phyloP scores from a whole-genome alignment of 2,888 invertebrate genomes.

The Ditula angustiorana region DNA sequence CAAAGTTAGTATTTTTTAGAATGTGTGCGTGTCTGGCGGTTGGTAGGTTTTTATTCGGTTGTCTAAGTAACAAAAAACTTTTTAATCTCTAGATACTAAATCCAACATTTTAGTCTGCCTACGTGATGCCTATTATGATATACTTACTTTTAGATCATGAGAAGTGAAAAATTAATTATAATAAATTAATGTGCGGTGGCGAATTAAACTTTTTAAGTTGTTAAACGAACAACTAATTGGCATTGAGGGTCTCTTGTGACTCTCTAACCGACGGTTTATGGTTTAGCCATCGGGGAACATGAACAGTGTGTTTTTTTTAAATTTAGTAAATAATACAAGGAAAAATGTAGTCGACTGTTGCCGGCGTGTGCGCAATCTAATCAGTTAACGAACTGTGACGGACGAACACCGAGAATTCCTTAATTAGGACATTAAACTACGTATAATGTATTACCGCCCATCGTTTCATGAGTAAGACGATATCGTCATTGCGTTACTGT shows the following conservation, averaged over 20 bases:
- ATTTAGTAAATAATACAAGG: constrained; percentile 25
- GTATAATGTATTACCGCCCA: constrained; percentile 35
- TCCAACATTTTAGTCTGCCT: too few species aligned
- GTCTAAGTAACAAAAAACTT: too few species aligned
- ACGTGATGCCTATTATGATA: too few species aligned
- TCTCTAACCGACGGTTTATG: constrained; percentile 1
- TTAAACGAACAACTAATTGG: constrained; percentile 17
- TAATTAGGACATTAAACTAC: constrained; percentile 59
- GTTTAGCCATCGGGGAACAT: constrained; percentile 3
- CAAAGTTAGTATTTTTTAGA: too few species aligned
- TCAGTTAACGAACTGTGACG: constrained; percentile 59
- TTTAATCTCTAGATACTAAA: too few species aligned
- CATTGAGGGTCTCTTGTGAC: constrained; percentile 14
- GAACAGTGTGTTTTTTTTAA: constrained; percentile 22
- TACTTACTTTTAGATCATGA: too few species aligned
- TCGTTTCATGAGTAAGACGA: constrained; percentile 24
- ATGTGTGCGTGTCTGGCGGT: too few species aligned
- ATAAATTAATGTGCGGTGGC: constrained; percentile 13
- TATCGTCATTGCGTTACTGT: constrained; percentile 10
- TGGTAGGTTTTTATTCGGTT: too few species aligned
- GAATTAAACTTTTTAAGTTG: background rate
- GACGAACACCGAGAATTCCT: constrained; percentile 57
- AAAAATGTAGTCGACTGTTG: constrained; percentile 34
- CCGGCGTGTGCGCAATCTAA: constrained; percentile 52
- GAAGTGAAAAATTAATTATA: background rate